phyloP scores from a whole-genome alignment of 2,113 vertebrate species.

The Sceloporus undulatus region DNA sequence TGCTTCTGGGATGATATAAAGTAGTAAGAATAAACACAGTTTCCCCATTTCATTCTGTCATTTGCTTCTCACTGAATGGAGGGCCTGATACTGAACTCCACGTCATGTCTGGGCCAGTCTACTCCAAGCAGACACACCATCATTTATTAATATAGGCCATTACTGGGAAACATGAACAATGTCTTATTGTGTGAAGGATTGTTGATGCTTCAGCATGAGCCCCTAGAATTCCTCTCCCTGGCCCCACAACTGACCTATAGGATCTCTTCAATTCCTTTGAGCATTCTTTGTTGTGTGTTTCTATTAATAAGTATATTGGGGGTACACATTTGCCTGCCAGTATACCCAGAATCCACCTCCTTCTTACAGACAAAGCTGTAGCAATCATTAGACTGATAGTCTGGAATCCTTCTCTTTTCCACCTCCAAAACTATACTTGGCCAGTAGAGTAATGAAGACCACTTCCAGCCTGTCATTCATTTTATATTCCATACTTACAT shows the following conservation, averaged over 20 bases:
- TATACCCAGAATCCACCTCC: slow-evolving; percentile 19
- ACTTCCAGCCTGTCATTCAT: neutral
- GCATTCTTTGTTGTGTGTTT: slow-evolving; percentile 46
- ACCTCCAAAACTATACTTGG: slow-evolving; percentile 30
- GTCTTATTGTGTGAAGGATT: slow-evolving; percentile 49
- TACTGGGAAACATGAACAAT: slow-evolving; percentile 53
- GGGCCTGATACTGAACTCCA: slow-evolving; percentile 32
- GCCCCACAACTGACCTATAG: slow-evolving; percentile 41
- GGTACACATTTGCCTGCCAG: slow-evolving; percentile 1
- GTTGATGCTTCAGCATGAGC: slow-evolving; percentile 40
- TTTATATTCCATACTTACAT: slow-evolving; percentile 32
- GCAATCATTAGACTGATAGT: slow-evolving; percentile 20
- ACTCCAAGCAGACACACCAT: slow-evolving; percentile 51
- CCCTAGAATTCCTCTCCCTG: slow-evolving; percentile 52
- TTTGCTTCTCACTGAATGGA: slow-evolving; percentile 12
- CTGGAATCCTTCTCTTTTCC: slow-evolving; percentile 7
- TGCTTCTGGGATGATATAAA: slow-evolving; percentile 8
- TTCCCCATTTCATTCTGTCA: slow-evolving; percentile 31
- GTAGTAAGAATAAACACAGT: slow-evolving; percentile 28
- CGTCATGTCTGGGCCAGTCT: slow-evolving; percentile 44
- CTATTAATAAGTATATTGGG: slow-evolving; percentile 39
- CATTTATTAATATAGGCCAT: slow-evolving; percentile 57
- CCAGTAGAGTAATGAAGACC: neutral
- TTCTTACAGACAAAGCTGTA: slow-evolving; percentile 14
- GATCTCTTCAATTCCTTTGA: slow-evolving; percentile 40